These are phyloP conservation scores for Rhabdornis inornatus DNA, from an alignment of 2,113 vertebrate species.

Conservation along the genomic window DNA sequence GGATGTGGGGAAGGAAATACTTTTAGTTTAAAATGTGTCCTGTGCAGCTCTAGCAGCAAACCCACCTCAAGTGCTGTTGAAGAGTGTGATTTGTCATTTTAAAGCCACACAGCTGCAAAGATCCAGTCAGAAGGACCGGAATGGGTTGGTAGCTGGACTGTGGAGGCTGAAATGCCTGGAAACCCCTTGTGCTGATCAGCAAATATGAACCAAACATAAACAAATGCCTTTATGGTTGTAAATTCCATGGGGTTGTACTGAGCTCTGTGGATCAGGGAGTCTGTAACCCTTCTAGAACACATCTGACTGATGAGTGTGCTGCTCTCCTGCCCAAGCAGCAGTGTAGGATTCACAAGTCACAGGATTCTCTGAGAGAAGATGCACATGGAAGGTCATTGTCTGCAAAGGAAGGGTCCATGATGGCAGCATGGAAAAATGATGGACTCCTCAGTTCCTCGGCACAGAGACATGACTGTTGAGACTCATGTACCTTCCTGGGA, in stretches of 20 bases:
- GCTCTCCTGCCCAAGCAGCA: neutral
- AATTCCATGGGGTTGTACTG: neutral
- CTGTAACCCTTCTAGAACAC: neutral
- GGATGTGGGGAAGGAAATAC: neutral
- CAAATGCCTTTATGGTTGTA: neutral
- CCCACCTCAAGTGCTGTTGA: neutral
- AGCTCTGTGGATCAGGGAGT: neutral
- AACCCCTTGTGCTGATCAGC: neutral
- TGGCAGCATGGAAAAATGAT: neutral
- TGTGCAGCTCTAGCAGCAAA: neutral
- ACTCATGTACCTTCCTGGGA: neutral
- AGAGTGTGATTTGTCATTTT: neutral
- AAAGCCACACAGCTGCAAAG: neutral
- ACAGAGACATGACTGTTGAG: neutral
- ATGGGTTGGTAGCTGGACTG: neutral
- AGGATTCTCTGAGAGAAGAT: neutral
- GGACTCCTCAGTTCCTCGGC: neutral
- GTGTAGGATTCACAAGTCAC: fast-evolving
- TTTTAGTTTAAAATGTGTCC: neutral
- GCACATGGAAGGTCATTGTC: neutral
- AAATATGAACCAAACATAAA: neutral
- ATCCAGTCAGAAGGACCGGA: neutral
- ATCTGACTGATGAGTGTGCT: neutral
- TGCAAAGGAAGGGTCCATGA: neutral
- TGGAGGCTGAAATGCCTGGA: neutral